Conservation (phyloP, 2,888 invertebrate species). For the Sympetrum striolatum region DNA sequence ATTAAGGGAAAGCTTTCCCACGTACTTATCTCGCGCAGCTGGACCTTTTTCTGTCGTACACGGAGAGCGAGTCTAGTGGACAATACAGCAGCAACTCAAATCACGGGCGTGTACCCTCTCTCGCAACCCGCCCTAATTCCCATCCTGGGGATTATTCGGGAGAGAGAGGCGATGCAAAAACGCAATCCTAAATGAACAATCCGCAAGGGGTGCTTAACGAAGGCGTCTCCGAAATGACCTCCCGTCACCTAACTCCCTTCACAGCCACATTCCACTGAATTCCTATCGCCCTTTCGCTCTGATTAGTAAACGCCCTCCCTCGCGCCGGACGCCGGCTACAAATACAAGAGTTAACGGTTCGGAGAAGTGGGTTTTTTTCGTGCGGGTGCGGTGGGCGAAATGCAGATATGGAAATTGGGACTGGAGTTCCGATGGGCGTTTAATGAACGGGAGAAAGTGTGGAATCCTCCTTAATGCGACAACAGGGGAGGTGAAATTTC, state of each 20-base stretch:
- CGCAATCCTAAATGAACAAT: not conserved
- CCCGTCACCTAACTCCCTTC: not conserved
- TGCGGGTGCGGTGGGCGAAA: not conserved
- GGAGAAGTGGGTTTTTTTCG: not conserved
- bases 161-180: not conserved
- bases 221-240: not conserved
- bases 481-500: too few relatives aligned
- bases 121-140: not conserved
- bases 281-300: not conserved
- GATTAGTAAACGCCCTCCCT: not conserved
- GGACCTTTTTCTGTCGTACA: not conserved
- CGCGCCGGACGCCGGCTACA: not conserved
- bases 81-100: not conserved
- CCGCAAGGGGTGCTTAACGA: not conserved
- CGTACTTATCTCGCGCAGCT: not conserved
- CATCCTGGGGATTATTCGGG: not conserved
- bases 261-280: not conserved
- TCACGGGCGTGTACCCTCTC: not conserved
- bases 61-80: not conserved
- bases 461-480: too few relatives aligned
- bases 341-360: not conserved
- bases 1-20: not conserved
- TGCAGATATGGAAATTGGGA: not conserved
- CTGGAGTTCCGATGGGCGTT: not conserved
- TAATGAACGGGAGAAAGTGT: too few relatives aligned